Evolutionary conservation across 2,113 vertebrate genomes (phyloP), one percentile per base, ranked within the genome.

Genomic region (Channa maculata): DNA sequence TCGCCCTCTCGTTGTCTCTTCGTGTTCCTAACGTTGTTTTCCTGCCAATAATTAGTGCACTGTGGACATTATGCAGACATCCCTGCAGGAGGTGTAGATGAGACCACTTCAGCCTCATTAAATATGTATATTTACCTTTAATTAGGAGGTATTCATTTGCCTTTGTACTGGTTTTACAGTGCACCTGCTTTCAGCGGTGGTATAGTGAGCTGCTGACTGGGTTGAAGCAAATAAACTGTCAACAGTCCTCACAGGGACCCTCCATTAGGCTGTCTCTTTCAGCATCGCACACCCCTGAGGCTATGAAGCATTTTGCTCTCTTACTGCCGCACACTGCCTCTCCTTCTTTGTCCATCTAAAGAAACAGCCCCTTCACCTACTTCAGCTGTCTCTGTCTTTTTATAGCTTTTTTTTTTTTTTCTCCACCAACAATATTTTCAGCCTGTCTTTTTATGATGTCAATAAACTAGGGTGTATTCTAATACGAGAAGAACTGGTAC

Each of bases 181-280:
- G 75, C 84, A 91, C 77, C 89, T 90, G 89, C 80, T 82, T 82
- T 83, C 86, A 85, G 79, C 58, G 76, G 64, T 75, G 66, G 67
- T 73, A 38, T 65, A 70, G 69, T 73, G 82, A 76, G 83, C 71
- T 78, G 80, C 88, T 85, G 87, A 88, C 89, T 84, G 84, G 72
- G 72, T 80, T 80, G 87, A 89, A 92, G 85, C 85, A 89, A 92
- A 91, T 87, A 86, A 77, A 79, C 83, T 88, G 83, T 88, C 91
- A 83, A 73, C 76, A 74, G 59, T 82, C 63, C 76, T 91, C 82
- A 79, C 74, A 77, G 83, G 85, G 82, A 89, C 78, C 83, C 80
- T 92, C 86, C 83, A 90, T 91, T 91, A 92, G 83, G 62, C 87
- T 85, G 79, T 86, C 88, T 91, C 82, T 87, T 83, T 90, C 88